phyloP scores from a whole-genome alignment of 2,113 vertebrate genomes.

The Sebastes schlegelii region DNA sequence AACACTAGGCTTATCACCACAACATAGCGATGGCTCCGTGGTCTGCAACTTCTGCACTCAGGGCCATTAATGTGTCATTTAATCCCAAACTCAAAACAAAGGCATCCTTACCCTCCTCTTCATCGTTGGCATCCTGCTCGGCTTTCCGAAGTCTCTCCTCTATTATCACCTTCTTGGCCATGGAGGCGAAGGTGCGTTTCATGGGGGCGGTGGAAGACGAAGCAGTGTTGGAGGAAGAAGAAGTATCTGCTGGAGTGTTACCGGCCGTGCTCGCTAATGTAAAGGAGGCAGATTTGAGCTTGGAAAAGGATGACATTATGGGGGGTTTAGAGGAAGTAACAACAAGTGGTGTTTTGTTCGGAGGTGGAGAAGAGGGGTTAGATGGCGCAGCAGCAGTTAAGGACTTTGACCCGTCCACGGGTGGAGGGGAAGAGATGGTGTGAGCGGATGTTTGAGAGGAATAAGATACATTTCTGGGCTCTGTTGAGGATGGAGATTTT shows the following conservation, averaged over 20 bases:
- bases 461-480: background rate
- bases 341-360: conserved; percentile 33
- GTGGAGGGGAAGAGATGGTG: background rate
- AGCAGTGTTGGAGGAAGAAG: background rate
- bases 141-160: conserved; percentile 78
- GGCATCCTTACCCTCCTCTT: conserved; percentile 75
- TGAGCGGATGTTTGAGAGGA: conserved; percentile 1
- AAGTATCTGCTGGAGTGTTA: background rate
- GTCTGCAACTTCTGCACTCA: background rate
- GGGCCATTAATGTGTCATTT: background rate
- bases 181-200: conserved; percentile 71
- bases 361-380: background rate
- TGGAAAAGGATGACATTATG: conserved; percentile 12
- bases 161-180: conserved; percentile 81
- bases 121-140: conserved; percentile 65
- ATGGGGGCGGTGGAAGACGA: background rate
- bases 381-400: background rate
- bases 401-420: conserved; percentile 8
- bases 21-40: no score
- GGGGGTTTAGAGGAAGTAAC: conserved; percentile 17
- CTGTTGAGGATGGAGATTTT: conserved; percentile 16
- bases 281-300: conserved; percentile 14
- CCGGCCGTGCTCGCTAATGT: background rate
- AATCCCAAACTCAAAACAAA: background rate
- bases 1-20: no score